Evolutionary conservation across 2,888 invertebrate species (phyloP).

Genomic region (Smittia aterrima): DNA sequence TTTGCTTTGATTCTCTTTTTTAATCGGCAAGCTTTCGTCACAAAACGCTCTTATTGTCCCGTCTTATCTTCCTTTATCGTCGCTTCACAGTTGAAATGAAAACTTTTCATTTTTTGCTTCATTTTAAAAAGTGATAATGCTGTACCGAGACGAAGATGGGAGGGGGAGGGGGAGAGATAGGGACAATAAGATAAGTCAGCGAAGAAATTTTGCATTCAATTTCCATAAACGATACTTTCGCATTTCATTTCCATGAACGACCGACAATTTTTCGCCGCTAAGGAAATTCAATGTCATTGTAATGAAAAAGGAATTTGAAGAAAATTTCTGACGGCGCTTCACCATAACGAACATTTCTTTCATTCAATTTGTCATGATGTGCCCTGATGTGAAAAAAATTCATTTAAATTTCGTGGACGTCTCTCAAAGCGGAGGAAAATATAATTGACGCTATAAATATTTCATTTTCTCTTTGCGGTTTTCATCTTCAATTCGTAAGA

Average conservation of each 20-base stretch:
- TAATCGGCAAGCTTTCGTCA: neutral
- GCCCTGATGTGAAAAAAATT: neutral
- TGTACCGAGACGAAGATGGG: too few relatives aligned
- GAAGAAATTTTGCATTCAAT: too few relatives aligned
- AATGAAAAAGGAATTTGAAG: neutral
- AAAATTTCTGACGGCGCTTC: neutral
- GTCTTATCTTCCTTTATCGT: too few relatives aligned
- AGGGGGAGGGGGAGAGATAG: too few relatives aligned
- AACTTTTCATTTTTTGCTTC: too few relatives aligned
- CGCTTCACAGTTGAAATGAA: too few relatives aligned
- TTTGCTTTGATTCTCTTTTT: neutral
- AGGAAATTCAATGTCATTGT: neutral
- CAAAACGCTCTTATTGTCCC: too few relatives aligned
- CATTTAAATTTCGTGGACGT: neutral
- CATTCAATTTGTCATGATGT: neutral
- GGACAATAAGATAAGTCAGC: too few relatives aligned
- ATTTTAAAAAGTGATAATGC: too few relatives aligned
- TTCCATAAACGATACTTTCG: too few relatives aligned
- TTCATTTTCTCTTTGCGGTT: neutral
- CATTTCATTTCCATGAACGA: neutral
- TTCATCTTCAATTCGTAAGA: too few relatives aligned
- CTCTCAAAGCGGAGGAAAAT: neutral
- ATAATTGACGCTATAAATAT: conserved; percentile 4
- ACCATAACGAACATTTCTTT: neutral
- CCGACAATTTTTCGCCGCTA: neutral